phyloP scores from a whole-genome alignment of 1,140 invertebrate genomes.

The Zaprionus gabonicus region DNA sequence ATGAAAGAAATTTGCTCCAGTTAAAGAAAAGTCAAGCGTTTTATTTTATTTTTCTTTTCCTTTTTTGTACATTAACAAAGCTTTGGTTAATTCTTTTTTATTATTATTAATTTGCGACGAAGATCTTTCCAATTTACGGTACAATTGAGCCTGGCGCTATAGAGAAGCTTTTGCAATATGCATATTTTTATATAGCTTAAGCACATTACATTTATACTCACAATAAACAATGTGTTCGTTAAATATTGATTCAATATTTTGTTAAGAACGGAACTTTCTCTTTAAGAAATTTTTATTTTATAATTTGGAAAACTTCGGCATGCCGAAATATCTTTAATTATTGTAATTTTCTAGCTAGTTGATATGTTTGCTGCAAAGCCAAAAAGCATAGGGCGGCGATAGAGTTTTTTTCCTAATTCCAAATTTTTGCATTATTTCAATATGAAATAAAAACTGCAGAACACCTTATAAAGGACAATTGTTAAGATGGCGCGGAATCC shows the following conservation, averaged over 20 bases:
- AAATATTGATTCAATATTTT: constrained; percentile 1
- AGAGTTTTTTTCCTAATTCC: neutral
- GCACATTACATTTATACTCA: neutral
- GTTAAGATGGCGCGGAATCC: neutral
- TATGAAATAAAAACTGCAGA: neutral
- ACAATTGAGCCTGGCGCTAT: constrained; percentile 73
- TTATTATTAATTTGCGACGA: constrained; percentile 46
- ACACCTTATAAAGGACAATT: neutral
- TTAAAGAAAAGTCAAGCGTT: constrained; percentile 1
- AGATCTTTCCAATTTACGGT: constrained; percentile 60
- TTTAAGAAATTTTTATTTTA: neutral
- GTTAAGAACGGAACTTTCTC: neutral
- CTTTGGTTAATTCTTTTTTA: constrained; percentile 40
- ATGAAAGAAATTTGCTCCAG: neutral
- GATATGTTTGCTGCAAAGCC: constrained; percentile 31
- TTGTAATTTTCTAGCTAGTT: constrained; percentile 21
- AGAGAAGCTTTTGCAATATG: constrained; percentile 50
- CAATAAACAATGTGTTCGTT: neutral
- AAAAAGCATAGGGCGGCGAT: constrained; percentile 14
- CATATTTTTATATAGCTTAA: constrained; percentile 27
- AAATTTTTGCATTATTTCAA: neutral
- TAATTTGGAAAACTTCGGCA: neutral
- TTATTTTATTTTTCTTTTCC: neutral
- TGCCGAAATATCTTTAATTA: neutral
- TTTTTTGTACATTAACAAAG: constrained; percentile 38